These are phyloP conservation scores for Drosophila anomalipes DNA, from an alignment of 2,888 invertebrate genomes.

Conservation along the genomic window DNA sequence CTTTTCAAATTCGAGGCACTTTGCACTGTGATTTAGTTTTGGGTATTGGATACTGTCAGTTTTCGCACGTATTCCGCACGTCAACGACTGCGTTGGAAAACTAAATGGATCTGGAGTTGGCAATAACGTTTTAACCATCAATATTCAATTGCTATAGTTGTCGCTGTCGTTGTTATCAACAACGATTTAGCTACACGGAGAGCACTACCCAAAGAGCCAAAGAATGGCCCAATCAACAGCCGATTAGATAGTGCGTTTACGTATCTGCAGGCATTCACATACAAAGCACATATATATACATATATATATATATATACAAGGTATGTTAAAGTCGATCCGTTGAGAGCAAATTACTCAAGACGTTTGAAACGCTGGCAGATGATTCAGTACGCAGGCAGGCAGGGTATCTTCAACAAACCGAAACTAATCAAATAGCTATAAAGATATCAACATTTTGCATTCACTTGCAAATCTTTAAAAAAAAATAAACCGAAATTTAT, in stretches of 20 bases:
- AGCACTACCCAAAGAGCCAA: slow-evolving; percentile 41
- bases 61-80: slow-evolving; percentile 64
- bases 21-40: slow-evolving; percentile 24
- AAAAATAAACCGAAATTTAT: neutral
- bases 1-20: slow-evolving; percentile 26
- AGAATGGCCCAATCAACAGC: slow-evolving; percentile 61
- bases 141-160: slow-evolving; percentile 61
- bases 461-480: neutral
- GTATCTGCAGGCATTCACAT: slow-evolving; percentile 34
- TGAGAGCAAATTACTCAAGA: neutral
- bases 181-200: slow-evolving; percentile 57
- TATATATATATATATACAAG: neutral
- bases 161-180: slow-evolving; percentile 45
- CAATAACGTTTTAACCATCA: slow-evolving; percentile 73
- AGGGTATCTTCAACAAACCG: neutral
- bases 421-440: neutral
- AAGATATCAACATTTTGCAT: neutral
- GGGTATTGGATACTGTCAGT: slow-evolving; percentile 9
- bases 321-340: slow-evolving; percentile 1
- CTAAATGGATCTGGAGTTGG: slow-evolving; percentile 64
- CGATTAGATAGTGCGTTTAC: slow-evolving; percentile 66
- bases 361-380: neutral
- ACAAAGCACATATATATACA: neutral
- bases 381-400: slow-evolving; percentile 11
- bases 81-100: slow-evolving; percentile 61